phyloP scores from a whole-genome alignment of 1,140 invertebrate species.

The Halesus radiatus region DNA sequence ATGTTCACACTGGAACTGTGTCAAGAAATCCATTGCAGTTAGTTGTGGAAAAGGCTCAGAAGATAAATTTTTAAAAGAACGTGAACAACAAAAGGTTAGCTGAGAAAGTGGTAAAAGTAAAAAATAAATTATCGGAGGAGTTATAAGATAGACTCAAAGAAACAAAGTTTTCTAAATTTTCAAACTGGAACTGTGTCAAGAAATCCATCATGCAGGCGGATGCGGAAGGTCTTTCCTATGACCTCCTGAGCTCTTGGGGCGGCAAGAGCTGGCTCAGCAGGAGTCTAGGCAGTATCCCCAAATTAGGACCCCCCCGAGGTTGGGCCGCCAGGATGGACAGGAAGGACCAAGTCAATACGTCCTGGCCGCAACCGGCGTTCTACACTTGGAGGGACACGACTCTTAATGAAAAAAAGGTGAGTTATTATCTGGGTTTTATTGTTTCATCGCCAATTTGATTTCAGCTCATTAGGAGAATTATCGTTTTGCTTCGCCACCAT shows the following conservation, averaged over 20 bases:
- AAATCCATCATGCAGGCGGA: background rate
- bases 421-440: background rate
- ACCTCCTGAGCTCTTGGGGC: constrained; percentile 13
- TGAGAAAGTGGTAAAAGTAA: too few relatives aligned
- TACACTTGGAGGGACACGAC: constrained; percentile 8
- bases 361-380: constrained; percentile 4
- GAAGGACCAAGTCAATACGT: background rate
- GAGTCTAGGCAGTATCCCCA: constrained; percentile 6
- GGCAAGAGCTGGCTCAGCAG: constrained; percentile 3
- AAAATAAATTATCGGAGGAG: too few relatives aligned
- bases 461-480: too few relatives aligned
- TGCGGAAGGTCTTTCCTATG: constrained; percentile 12
- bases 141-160: too few relatives aligned
- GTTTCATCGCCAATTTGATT: too few relatives aligned
- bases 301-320: background rate
- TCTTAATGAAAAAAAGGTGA: background rate
- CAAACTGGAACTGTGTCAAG: background rate
- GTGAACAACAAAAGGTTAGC: too few relatives aligned
- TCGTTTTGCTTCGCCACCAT: too few relatives aligned
- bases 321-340: constrained; percentile 16
- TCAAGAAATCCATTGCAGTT: too few relatives aligned
- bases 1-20: too few relatives aligned
- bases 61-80: too few relatives aligned
- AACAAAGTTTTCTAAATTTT: too few relatives aligned
- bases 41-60: too few relatives aligned